Conservation (phyloP, 2,113 vertebrate genomes). For the Pollachius pollachius region DNA sequence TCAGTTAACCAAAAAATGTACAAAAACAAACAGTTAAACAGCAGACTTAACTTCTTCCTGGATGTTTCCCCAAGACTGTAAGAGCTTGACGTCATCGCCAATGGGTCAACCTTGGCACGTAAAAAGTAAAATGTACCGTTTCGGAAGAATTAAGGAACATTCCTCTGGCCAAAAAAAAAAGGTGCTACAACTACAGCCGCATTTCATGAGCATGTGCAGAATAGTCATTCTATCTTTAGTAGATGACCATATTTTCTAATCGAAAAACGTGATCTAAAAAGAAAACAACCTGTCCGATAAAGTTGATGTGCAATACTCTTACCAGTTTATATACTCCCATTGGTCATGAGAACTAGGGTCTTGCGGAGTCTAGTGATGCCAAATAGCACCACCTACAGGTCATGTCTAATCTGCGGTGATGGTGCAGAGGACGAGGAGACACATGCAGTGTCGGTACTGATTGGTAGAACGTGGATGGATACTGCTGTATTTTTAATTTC, state of each 20-base stretch:
- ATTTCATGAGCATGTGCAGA: conserved; percentile 11
- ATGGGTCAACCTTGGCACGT: conserved; percentile 20
- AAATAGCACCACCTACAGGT: neutral
- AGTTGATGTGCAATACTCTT: no score
- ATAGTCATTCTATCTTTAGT: conserved; percentile 29
- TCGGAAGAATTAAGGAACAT: neutral
- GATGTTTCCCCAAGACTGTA: conserved; percentile 32
- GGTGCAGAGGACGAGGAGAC: neutral
- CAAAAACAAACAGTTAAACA: conserved; percentile 13
- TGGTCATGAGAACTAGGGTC: neutral
- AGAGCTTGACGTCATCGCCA: conserved; percentile 23
- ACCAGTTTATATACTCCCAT: no score
- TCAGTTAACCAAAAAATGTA: conserved; percentile 24
- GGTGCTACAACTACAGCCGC: conserved; percentile 11
- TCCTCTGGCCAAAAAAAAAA: conserved; percentile 19
- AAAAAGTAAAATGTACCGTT: conserved; percentile 5
- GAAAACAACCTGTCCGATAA: neutral
- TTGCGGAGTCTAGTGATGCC: no score
- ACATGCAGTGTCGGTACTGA: no score
- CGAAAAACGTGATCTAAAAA: no score
- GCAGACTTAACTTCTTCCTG: conserved; percentile 35
- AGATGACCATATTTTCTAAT: neutral
- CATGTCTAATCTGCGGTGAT: neutral
- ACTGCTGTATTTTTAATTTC: neutral
- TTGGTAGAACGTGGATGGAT: no score